phyloP scores from a whole-genome alignment of 2,888 invertebrate genomes.

The Lomographa bimaculata region DNA sequence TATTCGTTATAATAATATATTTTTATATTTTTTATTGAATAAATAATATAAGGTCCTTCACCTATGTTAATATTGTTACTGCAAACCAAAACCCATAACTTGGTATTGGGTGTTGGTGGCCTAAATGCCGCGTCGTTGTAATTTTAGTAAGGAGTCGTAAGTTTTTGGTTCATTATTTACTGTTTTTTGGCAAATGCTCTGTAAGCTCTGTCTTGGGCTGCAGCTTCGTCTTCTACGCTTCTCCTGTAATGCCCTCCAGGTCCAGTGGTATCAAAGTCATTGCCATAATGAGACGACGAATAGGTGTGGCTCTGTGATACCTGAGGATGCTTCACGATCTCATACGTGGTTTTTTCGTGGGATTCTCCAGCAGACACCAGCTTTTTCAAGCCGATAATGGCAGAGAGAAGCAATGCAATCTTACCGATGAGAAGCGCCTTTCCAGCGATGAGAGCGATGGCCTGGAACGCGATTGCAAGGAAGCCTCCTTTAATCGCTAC shows the following conservation, averaged over 20 bases:
- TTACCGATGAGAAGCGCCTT: constrained; percentile 93
- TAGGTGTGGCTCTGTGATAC: constrained; percentile 90
- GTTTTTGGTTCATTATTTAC: constrained; percentile 43
- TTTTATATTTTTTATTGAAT: constrained; percentile 17
- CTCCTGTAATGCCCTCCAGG: constrained; percentile 85
- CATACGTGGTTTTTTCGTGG: constrained; percentile 91
- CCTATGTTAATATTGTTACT: constrained; percentile 10
- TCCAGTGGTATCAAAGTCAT: constrained; percentile 83
- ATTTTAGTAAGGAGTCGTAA: constrained; percentile 71
- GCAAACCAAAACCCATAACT: constrained; percentile 37
- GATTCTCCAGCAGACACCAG: constrained; percentile 86
- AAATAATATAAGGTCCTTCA: constrained; percentile 13
- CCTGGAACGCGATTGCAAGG: constrained; percentile 89
- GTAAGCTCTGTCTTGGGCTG: constrained; percentile 86
- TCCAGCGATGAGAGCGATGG: constrained; percentile 90
- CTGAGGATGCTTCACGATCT: constrained; percentile 94
- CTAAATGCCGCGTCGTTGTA: constrained; percentile 59
- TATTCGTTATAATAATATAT: constrained; percentile 32
- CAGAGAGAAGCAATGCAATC: constrained; percentile 90
- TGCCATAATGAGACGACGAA: constrained; percentile 87
- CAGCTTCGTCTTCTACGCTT: constrained; percentile 83
- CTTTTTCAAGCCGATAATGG: constrained; percentile 92
- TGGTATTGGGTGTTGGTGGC: constrained; percentile 39
- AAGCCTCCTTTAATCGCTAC: constrained; percentile 89
- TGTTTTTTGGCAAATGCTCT: constrained; percentile 78